A percentile compares a stretch with the other conserved stretches of the same genome.
These are phyloP conservation scores for Caenorhabditis briggsae DNA, from an alignment of 1,140 invertebrate species.

Conservation along the genomic window DNA sequence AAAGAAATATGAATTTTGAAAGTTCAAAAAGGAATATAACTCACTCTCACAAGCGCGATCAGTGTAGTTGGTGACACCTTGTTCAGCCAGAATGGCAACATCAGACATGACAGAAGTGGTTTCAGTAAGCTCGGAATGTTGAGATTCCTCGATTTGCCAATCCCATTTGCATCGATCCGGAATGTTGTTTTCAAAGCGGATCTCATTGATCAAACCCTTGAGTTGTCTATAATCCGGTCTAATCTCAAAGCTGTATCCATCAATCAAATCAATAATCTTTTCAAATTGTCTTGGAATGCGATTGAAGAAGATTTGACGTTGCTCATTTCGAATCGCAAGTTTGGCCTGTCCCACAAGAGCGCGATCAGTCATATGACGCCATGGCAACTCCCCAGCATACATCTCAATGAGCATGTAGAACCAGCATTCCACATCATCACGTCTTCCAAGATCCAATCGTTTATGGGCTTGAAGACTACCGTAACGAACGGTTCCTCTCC, in stretches of 20 bases:
- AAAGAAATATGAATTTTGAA: neutral
- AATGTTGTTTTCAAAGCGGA: conserved; percentile 12
- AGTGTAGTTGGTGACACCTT: conserved; percentile 34
- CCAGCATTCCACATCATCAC: conserved; percentile 65
- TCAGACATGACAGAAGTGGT: conserved; percentile 50
- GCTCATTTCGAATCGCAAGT: conserved; percentile 6
- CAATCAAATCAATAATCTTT: conserved; percentile 47
- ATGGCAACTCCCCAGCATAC: conserved; percentile 57
- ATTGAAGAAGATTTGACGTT: conserved; percentile 48
- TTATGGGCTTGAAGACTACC: conserved; percentile 60
- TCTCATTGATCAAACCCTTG: conserved; percentile 3
- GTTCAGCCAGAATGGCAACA: conserved; percentile 25
- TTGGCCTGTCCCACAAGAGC: conserved; percentile 34
- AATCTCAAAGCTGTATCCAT: conserved; percentile 24
- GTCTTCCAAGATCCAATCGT: conserved; percentile 59
- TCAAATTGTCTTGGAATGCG: conserved; percentile 52
- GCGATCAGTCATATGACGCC: conserved; percentile 62
- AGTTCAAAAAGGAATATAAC: neutral
- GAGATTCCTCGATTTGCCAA: conserved; percentile 31
- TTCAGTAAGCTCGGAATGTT: conserved; percentile 48
- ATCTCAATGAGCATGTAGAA: conserved; percentile 65
- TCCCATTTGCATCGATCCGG: conserved; percentile 39
- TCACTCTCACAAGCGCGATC: conserved; percentile 25
- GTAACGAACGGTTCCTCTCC: conserved; percentile 62
- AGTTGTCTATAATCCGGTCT: conserved; percentile 45